These are phyloP conservation scores for Meteorus colon DNA, from an alignment of 2,888 invertebrate species.

Conservation along the genomic window DNA sequence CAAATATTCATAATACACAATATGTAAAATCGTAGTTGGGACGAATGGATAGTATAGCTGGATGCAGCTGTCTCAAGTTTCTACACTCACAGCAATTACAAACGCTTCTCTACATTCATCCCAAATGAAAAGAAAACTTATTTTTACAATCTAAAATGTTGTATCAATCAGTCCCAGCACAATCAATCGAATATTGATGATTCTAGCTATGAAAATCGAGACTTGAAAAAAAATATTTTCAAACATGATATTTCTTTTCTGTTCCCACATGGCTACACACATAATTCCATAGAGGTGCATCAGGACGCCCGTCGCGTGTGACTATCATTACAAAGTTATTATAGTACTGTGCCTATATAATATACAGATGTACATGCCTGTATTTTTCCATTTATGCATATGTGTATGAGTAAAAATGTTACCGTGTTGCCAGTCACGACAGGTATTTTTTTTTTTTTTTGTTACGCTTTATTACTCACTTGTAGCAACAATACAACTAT, in stretches of 20 bases:
- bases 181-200: too few species aligned
- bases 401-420: conserved; percentile 22
- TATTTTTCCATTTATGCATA: neutral
- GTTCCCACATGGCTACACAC: conserved; percentile 9
- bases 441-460: conserved; percentile 29
- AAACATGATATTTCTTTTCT: neutral
- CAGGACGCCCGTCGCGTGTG: conserved; percentile 21
- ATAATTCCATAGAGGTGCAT: neutral
- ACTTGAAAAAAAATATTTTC: neutral
- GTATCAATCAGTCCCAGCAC: too few species aligned
- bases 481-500: conserved; percentile 29
- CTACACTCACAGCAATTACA: too few species aligned
- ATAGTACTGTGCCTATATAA: neutral
- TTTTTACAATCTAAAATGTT: too few species aligned
- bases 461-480: conserved; percentile 10
- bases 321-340: conserved; percentile 24
- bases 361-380: conserved; percentile 12
- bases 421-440: conserved; percentile 39
- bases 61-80: too few species aligned
- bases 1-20: too few species aligned
- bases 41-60: too few species aligned
- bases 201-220: too few species aligned
- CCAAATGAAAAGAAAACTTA: too few species aligned
- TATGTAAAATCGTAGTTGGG: too few species aligned
- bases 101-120: too few species aligned